Evolutionary conservation across 2,113 vertebrate genomes (phyloP).

Genomic region (human (Homo sapiens)): GRCh38 chr4:152363001-152363500

Average conservation of each 20-base stretch:
- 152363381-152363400: not conserved
- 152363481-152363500: not conserved
- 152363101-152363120: not conserved
- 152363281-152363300: conserved; percentile 37
- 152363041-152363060: conserved; percentile 37
- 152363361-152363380: not conserved
- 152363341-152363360: not conserved
- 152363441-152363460: conserved; percentile 30
- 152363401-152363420: not conserved
- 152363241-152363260: not conserved
- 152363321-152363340: conserved; percentile 33
- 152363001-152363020: conserved; percentile 27
- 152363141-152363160: conserved; percentile 24
- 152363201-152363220: conserved; percentile 7
- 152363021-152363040: not conserved
- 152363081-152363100: conserved; percentile 45
- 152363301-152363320: conserved; percentile 10
- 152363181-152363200: not conserved
- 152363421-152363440: not conserved
- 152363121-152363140: conserved; percentile 24
- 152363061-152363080: conserved; percentile 16
- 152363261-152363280: not conserved
- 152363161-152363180: conserved; percentile 6
- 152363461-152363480: not conserved
- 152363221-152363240: not conserved